A percentile compares a stretch with the other conserved stretches of the same genome.
phyloP scores from a whole-genome alignment of 1,140 invertebrate genomes.

The Episyrphus balteatus region DNA sequence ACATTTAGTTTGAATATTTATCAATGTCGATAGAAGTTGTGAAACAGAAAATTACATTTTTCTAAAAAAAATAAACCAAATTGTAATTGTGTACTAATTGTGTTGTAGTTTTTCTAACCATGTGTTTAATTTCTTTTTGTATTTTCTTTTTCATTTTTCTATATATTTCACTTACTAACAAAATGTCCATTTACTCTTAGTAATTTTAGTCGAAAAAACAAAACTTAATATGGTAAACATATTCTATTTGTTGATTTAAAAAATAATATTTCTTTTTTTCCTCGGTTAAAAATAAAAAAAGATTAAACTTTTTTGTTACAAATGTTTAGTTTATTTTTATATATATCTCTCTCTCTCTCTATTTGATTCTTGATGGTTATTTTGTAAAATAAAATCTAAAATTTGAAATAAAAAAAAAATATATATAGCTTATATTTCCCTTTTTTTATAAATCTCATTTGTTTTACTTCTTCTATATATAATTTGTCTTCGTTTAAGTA shows the following conservation, averaged over 20 bases:
- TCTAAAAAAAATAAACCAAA: no score
- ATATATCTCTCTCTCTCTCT: background rate
- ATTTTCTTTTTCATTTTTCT: no score
- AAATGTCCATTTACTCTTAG: no score
- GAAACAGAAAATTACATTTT: no score
- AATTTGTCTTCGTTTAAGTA: background rate
- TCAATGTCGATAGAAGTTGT: no score
- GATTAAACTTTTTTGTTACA: background rate
- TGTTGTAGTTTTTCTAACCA: no score
- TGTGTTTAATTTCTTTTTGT: no score
- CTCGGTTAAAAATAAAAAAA: no score
- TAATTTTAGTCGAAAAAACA: background rate
- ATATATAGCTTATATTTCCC: background rate
- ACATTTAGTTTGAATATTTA: no score
- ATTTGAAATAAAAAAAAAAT: no score
- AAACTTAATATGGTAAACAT: conserved; percentile 1
- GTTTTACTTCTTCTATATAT: background rate
- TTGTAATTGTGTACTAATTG: no score
- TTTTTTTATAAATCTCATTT: background rate
- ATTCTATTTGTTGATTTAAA: background rate
- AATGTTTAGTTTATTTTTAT: background rate
- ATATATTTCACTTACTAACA: no score
- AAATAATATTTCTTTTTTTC: background rate
- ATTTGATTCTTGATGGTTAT: background rate
- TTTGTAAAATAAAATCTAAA: background rate